Conservation (phyloP, 2,797 vertebrate genomes). For the Myioborus miniatus region DNA sequence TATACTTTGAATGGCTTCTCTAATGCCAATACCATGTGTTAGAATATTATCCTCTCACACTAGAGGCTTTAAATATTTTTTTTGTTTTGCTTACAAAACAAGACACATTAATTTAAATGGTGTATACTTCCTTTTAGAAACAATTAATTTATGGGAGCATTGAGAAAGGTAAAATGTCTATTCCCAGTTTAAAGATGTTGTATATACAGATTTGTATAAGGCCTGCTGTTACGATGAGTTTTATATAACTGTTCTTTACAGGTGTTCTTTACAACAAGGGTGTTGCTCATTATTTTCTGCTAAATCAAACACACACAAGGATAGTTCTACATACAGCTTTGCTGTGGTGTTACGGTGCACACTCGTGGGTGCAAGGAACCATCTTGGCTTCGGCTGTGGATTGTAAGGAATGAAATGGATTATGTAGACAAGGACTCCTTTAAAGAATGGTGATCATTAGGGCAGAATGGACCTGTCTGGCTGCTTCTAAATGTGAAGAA, state of each 20-base stretch:
- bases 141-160: background rate
- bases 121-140: background rate
- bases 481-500: background rate
- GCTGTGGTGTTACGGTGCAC: background rate
- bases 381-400: background rate
- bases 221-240: background rate
- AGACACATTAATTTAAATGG: background rate
- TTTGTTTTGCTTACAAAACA: background rate
- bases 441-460: background rate
- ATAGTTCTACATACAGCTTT: background rate
- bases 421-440: background rate
- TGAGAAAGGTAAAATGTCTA: background rate
- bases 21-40: background rate
- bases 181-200: background rate
- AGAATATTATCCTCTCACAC: background rate
- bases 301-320: background rate
- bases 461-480: background rate
- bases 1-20: background rate
- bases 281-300: background rate
- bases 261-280: background rate
- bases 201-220: background rate
- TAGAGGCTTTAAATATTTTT: background rate
- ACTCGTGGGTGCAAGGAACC: background rate
- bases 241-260: background rate
- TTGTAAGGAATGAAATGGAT: background rate